phyloP scores from a whole-genome alignment of 2,113 vertebrate species.

The Benitochromis conjunctus region DNA sequence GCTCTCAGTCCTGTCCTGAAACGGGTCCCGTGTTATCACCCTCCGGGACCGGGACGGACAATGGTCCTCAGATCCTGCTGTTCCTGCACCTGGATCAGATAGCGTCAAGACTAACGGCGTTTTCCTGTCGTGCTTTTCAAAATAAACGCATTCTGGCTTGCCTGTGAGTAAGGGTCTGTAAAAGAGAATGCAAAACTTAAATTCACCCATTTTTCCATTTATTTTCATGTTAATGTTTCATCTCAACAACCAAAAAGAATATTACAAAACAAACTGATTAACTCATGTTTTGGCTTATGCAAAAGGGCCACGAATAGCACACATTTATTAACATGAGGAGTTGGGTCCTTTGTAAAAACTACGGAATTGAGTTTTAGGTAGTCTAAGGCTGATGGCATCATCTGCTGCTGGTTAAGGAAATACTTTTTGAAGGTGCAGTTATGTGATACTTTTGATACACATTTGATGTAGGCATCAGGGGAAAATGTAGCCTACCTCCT shows the following conservation, averaged over 20 bases:
- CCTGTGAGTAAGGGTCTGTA: neutral
- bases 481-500: neutral
- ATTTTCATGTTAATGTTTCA: neutral
- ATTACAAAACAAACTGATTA: neutral
- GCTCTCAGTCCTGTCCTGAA: neutral
- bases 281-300: neutral
- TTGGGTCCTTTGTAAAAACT: neutral
- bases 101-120: neutral
- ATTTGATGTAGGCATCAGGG: rapidly evolving
- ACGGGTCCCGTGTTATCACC: neutral
- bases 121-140: conserved; percentile 5
- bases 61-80: neutral
- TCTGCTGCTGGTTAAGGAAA: neutral
- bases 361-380: neutral
- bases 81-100: conserved; percentile 1
- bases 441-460: neutral
- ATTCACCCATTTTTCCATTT: rapidly evolving
- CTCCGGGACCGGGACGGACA: conserved; percentile 6
- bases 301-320: neutral
- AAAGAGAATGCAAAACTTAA: too few relatives aligned
- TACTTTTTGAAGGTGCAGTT: neutral
- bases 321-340: neutral
- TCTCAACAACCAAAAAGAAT: neutral
- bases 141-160: conserved; percentile 1
- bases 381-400: neutral